Evolutionary conservation across 2,797 vertebrate genomes (phyloP).

Genomic region (Rhinophrynus dorsalis): DNA sequence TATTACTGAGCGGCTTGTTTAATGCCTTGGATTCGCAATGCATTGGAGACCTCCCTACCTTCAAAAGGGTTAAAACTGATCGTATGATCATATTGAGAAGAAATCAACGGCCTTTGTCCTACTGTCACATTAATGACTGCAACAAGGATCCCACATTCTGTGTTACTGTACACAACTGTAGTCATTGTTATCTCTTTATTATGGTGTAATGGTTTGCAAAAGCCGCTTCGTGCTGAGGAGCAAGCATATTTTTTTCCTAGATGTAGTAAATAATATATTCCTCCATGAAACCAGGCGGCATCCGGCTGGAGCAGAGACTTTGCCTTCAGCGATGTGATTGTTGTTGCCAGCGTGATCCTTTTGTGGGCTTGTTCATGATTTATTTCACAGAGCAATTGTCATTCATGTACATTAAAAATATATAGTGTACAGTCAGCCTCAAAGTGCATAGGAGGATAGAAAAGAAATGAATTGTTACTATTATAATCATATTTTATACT

Average conservation of each 20-base stretch:
- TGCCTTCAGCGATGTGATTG: slow-evolving; percentile 32
- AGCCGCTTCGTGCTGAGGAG: neutral
- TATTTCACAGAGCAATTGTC: slow-evolving; percentile 48
- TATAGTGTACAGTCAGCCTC: slow-evolving; percentile 37
- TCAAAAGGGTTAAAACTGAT: too few relatives aligned
- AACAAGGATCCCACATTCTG: too few relatives aligned
- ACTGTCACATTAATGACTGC: too few relatives aligned
- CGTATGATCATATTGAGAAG: too few relatives aligned
- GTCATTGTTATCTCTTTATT: neutral
- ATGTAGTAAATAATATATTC: slow-evolving; percentile 30
- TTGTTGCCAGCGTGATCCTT: slow-evolving; percentile 37
- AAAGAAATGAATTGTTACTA: neutral
- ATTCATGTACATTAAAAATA: slow-evolving; percentile 49
- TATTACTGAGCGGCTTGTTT: too few relatives aligned
- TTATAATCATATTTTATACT: too few relatives aligned
- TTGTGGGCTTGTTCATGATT: slow-evolving; percentile 43
- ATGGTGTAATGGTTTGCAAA: neutral
- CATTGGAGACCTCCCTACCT: too few relatives aligned
- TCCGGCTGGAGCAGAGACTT: slow-evolving; percentile 11
- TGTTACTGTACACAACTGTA: too few relatives aligned
- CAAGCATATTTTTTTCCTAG: neutral
- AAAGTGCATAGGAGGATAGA: slow-evolving; percentile 9
- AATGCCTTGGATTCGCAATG: too few relatives aligned
- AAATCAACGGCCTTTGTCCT: too few relatives aligned
- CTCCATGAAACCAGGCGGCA: slow-evolving; percentile 11